Percentiles rank a stretch among this genome's conserved stretches.
These are phyloP conservation scores for Deroplatys truncata DNA, from an alignment of 2,888 invertebrate species.

Conservation along the genomic window DNA sequence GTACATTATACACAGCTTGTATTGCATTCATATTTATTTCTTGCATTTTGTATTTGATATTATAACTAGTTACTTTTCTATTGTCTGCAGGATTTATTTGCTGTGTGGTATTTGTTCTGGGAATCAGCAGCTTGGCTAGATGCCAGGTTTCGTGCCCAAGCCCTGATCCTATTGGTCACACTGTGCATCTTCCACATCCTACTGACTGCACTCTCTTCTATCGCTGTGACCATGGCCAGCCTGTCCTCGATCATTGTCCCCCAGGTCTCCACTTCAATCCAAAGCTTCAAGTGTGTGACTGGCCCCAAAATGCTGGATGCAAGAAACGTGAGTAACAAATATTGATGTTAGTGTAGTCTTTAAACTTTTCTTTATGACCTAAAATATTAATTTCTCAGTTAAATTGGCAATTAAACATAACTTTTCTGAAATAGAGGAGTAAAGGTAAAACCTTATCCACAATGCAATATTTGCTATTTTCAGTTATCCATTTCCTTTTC, in stretches of 20 bases:
- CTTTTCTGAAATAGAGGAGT: no score
- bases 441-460: no score
- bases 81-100: neutral
- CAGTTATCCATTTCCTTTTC: no score
- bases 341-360: no score
- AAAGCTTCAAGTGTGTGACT: constrained; percentile 20
- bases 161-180: neutral
- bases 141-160: constrained; percentile 3
- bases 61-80: neutral
- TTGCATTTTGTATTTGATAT: no score
- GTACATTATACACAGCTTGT: no score
- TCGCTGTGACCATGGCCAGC: constrained; percentile 10
- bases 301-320: constrained; percentile 16
- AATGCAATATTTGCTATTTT: no score
- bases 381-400: no score
- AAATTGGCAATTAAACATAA: no score
- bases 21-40: no score
- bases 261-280: constrained; percentile 7
- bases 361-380: no score
- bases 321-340: neutral
- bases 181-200: neutral
- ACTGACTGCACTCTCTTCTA: neutral
- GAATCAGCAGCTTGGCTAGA: neutral
- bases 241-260: constrained; percentile 4
- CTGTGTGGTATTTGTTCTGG: neutral